A percentile compares a stretch with the other conserved stretches of the same genome.
Evolutionary conservation across 2,888 invertebrate species (phyloP).

Genomic region (Phalangium opilio): DNA sequence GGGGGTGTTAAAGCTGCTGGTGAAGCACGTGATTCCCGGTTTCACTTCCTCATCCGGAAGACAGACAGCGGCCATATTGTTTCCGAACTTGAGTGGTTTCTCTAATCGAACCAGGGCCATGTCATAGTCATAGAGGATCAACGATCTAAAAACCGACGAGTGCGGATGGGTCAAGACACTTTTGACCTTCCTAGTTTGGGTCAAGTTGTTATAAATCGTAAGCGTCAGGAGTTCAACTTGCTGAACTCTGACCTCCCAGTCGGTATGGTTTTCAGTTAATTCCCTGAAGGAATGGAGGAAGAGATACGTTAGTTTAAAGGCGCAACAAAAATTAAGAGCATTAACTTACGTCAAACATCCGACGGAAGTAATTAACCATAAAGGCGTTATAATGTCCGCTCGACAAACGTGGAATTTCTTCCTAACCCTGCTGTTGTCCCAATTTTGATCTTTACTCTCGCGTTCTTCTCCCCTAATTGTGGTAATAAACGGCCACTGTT

Average conservation of each 20-base stretch:
- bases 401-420: slow-evolving; percentile 6
- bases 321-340: no score
- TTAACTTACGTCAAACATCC: slow-evolving; percentile 15
- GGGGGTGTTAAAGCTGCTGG: slow-evolving; percentile 13
- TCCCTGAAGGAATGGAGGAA: neutral
- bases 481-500: no score
- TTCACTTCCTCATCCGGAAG: slow-evolving; percentile 36
- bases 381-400: slow-evolving; percentile 16
- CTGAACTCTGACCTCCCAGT: slow-evolving; percentile 3
- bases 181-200: slow-evolving; percentile 6
- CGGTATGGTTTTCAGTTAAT: neutral
- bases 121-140: slow-evolving; percentile 35
- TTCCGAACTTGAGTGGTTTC: slow-evolving; percentile 37
- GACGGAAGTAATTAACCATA: slow-evolving; percentile 19
- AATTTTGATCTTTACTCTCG: no score
- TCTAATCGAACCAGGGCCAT: slow-evolving; percentile 40
- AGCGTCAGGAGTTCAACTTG: no score
- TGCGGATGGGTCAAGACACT: slow-evolving; percentile 20
- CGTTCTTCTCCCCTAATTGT: no score
- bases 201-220: no score
- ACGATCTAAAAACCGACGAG: slow-evolving; percentile 21
- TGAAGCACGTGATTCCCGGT: slow-evolving; percentile 25
- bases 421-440: no score
- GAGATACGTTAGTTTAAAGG: no score
- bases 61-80: slow-evolving; percentile 42